A percentile compares a stretch with the other conserved stretches of the same genome.
Evolutionary conservation across 2,113 vertebrate genomes (phyloP).

Genomic region (Pithys albifrons): DNA sequence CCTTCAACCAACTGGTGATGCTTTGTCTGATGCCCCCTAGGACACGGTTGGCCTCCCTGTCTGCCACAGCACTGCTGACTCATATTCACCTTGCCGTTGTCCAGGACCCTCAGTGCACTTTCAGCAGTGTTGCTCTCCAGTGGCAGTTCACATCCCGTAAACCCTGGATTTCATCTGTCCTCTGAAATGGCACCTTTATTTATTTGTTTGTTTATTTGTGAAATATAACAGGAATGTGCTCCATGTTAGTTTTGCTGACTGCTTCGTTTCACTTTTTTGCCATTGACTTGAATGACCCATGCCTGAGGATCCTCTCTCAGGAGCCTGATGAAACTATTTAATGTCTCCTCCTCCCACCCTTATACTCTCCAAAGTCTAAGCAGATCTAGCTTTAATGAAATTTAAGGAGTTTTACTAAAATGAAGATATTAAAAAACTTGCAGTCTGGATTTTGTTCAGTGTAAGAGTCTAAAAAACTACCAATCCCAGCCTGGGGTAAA

Average conservation of each 20-base stretch:
- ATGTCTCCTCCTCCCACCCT: accelerated
- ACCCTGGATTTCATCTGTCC: background rate
- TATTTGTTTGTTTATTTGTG: too few relatives aligned
- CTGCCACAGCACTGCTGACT: background rate
- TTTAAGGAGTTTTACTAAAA: slow-evolving; percentile 27
- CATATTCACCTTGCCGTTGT: background rate
- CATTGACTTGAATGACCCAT: background rate
- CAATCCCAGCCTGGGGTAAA: too few relatives aligned
- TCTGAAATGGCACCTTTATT: background rate
- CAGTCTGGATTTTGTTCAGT: background rate
- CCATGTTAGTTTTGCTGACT: background rate
- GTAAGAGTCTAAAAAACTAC: too few relatives aligned
- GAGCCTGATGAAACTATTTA: background rate
- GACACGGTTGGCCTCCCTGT: accelerated
- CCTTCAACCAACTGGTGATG: accelerated
- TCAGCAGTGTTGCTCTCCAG: background rate
- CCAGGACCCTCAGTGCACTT: background rate
- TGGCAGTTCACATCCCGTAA: background rate
- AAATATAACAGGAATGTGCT: background rate
- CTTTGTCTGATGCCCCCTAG: background rate
- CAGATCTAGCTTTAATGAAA: slow-evolving; percentile 3
- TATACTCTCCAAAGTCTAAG: background rate
- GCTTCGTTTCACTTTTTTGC: background rate
- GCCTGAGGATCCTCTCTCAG: background rate
- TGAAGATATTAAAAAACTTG: background rate